Evolutionary conservation across 2,113 vertebrate species (phyloP), one percentile per base, ranked within the genome.

Genomic region (Hymenochirus boettgeri): DNA sequence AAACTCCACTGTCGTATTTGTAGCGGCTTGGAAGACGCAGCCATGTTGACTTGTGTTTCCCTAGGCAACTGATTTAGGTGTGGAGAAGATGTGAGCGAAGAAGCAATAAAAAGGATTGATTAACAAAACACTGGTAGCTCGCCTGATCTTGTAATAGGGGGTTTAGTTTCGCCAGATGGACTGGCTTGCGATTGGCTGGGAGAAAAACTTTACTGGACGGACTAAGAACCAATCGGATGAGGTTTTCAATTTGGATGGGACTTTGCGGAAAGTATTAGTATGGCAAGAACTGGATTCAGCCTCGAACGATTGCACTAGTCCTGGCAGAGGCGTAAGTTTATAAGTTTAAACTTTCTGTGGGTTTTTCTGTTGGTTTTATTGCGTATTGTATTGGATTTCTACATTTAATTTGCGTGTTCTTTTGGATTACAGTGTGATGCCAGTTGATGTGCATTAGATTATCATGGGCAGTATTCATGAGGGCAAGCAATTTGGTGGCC

Each of bases 1-100:
- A 74, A 99, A 99, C 0, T 92, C 93, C 74, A 94, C 94, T 0
- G 86, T 97, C 69, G 86, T 99, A 57, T 92, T 99, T 70, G 80
- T 70, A 89, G 90, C 2, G 95, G 93, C 51, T 76, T 98, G 72
- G 96, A 99, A 82, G 96, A 99, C 1, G 96, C 96, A 0, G 96
- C 96, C 0, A 95, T 0, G 91, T 99, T 88, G 96, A 99, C 84
- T 99, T 92, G 1, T 82, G 95, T 2, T 98, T 90, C 75, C 65
- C 82, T 2, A 85, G 77, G 65, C 89, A 92, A 4, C 81, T 96
- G 72, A 91, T 99, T 65, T 99, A 96, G 79, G 96, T 98, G 94
- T 99, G 96, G 96, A 99, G 95, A 53, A n/a, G n/a, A 97, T 4
- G 96, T 98, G 71, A 99, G 96, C n/a, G 96, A 99, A 79, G 96